phyloP scores from a whole-genome alignment of 92 coral and sea anemone species.

The Palythoa caribaeorum region DNA sequence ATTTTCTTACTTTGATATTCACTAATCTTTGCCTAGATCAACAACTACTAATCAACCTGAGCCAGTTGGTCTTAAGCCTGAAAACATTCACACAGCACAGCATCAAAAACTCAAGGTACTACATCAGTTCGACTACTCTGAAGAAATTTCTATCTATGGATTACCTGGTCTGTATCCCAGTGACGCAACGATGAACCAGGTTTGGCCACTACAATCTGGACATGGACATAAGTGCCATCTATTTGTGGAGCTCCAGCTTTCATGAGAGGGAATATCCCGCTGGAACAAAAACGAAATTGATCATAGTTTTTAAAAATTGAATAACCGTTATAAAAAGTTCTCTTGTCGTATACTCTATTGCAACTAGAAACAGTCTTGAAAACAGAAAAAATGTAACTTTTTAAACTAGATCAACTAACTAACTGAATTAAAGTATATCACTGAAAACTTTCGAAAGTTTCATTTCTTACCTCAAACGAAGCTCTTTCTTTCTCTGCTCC shows the following conservation, averaged over 20 bases:
- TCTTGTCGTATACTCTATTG: neutral
- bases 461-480: constrained; percentile 76
- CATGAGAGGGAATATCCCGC: constrained; percentile 90
- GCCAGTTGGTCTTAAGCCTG: neutral
- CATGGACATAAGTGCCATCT: constrained; percentile 84
- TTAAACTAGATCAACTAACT: too few relatives aligned
- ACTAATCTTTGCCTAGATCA: neutral
- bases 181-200: constrained; percentile 39
- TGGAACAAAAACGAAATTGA: constrained; percentile 31
- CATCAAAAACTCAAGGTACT: neutral
- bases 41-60: too few relatives aligned
- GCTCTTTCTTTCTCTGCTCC: constrained; percentile 57
- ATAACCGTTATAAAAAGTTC: neutral
- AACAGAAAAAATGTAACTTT: neutral
- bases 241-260: constrained; percentile 82
- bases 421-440: neutral
- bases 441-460: neutral
- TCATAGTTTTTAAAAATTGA: neutral
- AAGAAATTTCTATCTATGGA: neutral
- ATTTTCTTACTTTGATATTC: neutral
- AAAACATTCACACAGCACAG: neutral
- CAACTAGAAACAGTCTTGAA: neutral
- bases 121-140: neutral
- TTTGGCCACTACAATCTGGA: constrained; percentile 70
- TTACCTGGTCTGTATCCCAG: constrained; percentile 27